These are phyloP conservation scores for Pseudochromis fuscus DNA, from an alignment of 2,797 vertebrate genomes.

Conservation along the genomic window DNA sequence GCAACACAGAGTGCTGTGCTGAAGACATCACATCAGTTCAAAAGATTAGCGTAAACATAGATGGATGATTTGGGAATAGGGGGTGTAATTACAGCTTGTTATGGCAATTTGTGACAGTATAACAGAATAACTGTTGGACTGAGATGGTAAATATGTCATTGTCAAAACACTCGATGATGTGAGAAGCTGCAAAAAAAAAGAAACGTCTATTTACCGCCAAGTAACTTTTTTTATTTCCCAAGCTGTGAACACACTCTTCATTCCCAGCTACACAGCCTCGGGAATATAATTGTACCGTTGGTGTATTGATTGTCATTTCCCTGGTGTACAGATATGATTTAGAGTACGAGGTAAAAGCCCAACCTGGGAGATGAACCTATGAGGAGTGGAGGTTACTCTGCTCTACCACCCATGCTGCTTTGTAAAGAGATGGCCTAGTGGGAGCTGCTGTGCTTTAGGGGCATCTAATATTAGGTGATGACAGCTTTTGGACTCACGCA, in stretches of 20 bases:
- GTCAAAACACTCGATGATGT: conserved; percentile 28
- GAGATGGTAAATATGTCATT: conserved; percentile 27
- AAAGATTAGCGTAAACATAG: conserved; percentile 32
- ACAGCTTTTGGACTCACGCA: conserved; percentile 51
- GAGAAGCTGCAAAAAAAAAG: conserved; percentile 7
- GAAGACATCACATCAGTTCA: conserved; percentile 31
- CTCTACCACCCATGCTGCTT: conserved; percentile 17
- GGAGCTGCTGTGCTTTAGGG: conserved; percentile 26
- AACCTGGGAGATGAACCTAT: conserved; percentile 22
- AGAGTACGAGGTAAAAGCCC: conserved; percentile 5
- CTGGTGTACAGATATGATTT: conserved; percentile 12
- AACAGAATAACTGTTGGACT: conserved; percentile 21
- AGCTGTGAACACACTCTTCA: conserved; percentile 15
- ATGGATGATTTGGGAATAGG: conserved; percentile 36
- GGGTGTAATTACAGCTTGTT: conserved; percentile 56
- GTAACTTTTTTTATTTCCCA: not conserved
- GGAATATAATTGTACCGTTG: too few species aligned
- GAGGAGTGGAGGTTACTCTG: not conserved
- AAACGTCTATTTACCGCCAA: too few species aligned
- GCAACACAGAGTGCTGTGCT: conserved; percentile 11
- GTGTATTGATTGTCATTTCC: too few species aligned
- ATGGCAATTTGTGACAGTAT: conserved; percentile 35
- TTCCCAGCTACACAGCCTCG: too few species aligned
- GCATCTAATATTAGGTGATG: conserved; percentile 33
- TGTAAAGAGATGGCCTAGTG: conserved; percentile 17